Evolutionary conservation across 1,140 invertebrate genomes (phyloP), one percentile per base, ranked within the genome.

Genomic region (Spodoptera frugiperda): DNA sequence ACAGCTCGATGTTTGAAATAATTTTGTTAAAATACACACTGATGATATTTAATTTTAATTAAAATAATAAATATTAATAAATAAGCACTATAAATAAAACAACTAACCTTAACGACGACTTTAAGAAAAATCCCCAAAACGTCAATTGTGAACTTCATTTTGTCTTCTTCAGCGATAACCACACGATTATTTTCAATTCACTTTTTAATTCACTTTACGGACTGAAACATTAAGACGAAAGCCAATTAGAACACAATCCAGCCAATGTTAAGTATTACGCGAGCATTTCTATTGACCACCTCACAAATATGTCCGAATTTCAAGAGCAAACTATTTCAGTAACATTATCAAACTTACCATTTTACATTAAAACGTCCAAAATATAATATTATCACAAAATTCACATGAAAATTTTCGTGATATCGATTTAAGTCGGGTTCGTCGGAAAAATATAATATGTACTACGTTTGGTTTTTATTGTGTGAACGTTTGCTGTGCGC

Each of bases 61-160:
- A n/a, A n/a, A n/a, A n/a, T 25, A 25, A 3, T 25, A 55, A 55
- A 21, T 55, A 10, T 39, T 39, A 55, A n/a, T n/a, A 25, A 21
- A 19, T 11, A 14, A 63, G 48, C 49, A 67, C 3, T 17, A 19
- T 57, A 65, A 65, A 75, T 72, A 46, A 55, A 82, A 68, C 25
- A 65, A 90, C 90, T 89, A 89, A 94, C 93, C 92, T 87, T 94
- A 83, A 94, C 82, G 53, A 94, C 93, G 76, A 94, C 89, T 91
- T 94, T 94, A 72, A 94, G 85, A 82, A 94, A 94, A 80, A 94
- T 91, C 33, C 94, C 94, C 84, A 94, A 84, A 15, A 94, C 93
- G 68, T 94, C 94, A 55, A 94, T 89, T 25, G 92, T 91, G 83
- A 94, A 93, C 90, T 94, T 94, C 94, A 94, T 94, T 68, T 88